A percentile compares a stretch with the other conserved stretches of the same genome.
These are phyloP conservation scores for Lithobates sylvaticus DNA, from an alignment of 2,797 vertebrate species.

Conservation along the genomic window DNA sequence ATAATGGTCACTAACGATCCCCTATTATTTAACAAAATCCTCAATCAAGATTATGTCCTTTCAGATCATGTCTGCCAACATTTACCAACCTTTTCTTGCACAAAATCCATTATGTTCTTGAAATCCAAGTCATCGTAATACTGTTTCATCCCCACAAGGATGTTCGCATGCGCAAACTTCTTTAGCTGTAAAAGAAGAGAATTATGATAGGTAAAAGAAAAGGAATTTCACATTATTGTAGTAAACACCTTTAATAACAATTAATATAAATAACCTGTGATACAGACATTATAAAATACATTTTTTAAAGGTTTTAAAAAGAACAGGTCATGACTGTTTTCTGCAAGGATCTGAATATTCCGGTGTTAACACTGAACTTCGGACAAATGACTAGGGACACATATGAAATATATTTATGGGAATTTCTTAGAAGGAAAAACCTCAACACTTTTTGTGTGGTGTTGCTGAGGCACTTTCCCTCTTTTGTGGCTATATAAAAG, in stretches of 20 bases:
- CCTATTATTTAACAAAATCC: background rate
- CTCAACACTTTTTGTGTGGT: too few species aligned
- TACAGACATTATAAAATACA: background rate
- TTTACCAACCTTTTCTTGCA: conserved; percentile 85
- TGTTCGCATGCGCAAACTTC: conserved; percentile 84
- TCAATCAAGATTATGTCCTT: too few species aligned
- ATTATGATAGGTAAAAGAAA: fast-evolving
- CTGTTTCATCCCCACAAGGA: conserved; percentile 89
- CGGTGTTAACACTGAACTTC: too few species aligned
- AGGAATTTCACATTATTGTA: too few species aligned
- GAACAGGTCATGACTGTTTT: too few species aligned
- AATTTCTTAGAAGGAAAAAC: too few species aligned
- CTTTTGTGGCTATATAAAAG: too few species aligned
- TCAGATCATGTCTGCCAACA: background rate
- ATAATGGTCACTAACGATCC: background rate
- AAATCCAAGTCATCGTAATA: conserved; percentile 95
- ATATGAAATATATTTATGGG: too few species aligned
- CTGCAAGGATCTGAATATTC: too few species aligned
- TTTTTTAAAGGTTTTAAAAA: too few species aligned
- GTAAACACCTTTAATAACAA: background rate
- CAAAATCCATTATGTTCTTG: conserved; percentile 93
- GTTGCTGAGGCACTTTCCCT: too few species aligned
- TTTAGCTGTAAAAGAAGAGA: conserved; percentile 76
- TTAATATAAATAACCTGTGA: background rate
- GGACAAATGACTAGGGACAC: too few species aligned